A percentile compares a stretch with the other conserved stretches of the same genome.
Conservation (phyloP, 1,140 invertebrate species). For the Danaus melanippus region DNA sequence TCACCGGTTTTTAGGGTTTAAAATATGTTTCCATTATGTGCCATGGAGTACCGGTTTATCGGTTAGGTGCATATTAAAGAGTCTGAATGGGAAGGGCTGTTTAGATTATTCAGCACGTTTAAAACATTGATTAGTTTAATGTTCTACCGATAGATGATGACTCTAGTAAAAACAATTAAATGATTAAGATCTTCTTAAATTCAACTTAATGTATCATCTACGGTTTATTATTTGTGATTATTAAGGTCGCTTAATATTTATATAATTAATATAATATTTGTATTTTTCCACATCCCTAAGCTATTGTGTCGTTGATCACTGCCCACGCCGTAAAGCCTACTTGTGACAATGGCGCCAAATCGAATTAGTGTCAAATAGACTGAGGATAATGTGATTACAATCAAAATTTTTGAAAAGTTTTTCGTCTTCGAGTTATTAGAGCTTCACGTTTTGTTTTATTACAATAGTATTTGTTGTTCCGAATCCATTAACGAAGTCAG, state of each 20-base stretch:
- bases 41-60: constrained; percentile 13
- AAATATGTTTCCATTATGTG: constrained; percentile 11
- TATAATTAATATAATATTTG: no score
- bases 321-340: constrained; percentile 3
- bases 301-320: no score
- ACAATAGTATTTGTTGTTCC: no score
- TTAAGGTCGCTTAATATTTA: no score
- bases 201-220: no score
- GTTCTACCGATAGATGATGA: no score
- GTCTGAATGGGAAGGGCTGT: constrained; percentile 2
- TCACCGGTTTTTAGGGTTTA: constrained; percentile 9
- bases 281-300: no score
- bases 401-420: constrained; percentile 9
- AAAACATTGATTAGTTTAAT: constrained; percentile 7
- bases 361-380: constrained; percentile 13
- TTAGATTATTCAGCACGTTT: constrained; percentile 18
- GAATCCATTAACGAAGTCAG: no score
- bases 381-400: constrained; percentile 16
- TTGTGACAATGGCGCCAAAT: constrained; percentile 8
- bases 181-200: no score
- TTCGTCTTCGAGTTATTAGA: constrained; percentile 7
- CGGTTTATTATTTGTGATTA: no score
- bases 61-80: constrained; percentile 13
- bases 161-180: no score
- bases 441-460: background rate